A percentile compares a stretch with the other conserved stretches of the same genome.
These are phyloP conservation scores for Tricholauxania praeusta DNA, from an alignment of 2,888 invertebrate species.

Conservation along the genomic window DNA sequence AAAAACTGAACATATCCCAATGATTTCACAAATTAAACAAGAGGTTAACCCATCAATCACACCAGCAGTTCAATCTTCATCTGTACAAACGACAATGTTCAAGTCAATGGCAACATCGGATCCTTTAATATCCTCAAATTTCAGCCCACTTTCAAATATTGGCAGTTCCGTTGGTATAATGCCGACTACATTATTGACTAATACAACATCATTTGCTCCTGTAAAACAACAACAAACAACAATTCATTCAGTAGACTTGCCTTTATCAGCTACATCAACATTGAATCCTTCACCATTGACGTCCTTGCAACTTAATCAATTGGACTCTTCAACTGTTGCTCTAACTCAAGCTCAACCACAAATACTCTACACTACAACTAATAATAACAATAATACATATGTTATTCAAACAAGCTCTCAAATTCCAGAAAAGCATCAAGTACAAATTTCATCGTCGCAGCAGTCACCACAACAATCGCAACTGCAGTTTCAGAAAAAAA, in stretches of 20 bases:
- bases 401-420: conserved; percentile 54
- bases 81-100: conserved; percentile 50
- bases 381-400: conserved; percentile 48
- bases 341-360: conserved; percentile 35
- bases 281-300: conserved; percentile 12
- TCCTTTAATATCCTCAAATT: conserved; percentile 60
- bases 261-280: background rate
- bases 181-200: conserved; percentile 11
- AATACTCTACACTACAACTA: conserved; percentile 41
- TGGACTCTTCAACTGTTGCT: conserved; percentile 43
- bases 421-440: conserved; percentile 44
- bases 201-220: background rate
- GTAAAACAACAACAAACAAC: background rate
- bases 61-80: conserved; percentile 39
- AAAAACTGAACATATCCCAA: conserved; percentile 51
- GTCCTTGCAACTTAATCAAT: conserved; percentile 43
- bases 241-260: background rate
- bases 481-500: conserved; percentile 54
- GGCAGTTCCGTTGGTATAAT: conserved; percentile 5
- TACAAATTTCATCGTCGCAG: conserved; percentile 40
- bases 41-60: conserved; percentile 45
- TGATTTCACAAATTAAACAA: conserved; percentile 52
- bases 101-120: conserved; percentile 55
- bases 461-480: conserved; percentile 37
- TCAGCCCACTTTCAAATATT: conserved; percentile 48